phyloP scores from a whole-genome alignment of 37 sponge, comb jelly and placozoan species.

The Ephydatia muelleri region DNA sequence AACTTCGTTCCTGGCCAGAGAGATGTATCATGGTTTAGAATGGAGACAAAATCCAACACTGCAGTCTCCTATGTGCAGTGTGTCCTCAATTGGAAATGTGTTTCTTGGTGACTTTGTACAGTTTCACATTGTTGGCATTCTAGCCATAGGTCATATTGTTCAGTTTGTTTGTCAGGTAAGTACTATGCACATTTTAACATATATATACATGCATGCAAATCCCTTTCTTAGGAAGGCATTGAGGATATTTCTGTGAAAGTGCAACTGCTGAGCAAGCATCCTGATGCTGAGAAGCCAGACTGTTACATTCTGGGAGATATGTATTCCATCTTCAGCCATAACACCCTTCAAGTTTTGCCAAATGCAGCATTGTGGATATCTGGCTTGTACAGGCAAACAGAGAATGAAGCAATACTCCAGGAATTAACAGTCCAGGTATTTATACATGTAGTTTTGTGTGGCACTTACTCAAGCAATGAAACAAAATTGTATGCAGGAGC shows the following conservation, averaged over 20 bases:
- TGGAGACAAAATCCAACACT: not conserved
- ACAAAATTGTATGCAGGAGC: not conserved
- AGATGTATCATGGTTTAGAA: not conserved
- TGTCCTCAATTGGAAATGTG: not conserved
- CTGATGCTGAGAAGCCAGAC: not conserved
- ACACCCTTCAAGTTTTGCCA: not conserved
- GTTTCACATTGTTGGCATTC: not conserved
- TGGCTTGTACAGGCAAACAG: slow-evolving; percentile 1
- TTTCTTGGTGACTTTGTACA: not conserved
- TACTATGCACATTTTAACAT: not conserved
- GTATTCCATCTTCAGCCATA: not conserved
- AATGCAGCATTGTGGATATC: not conserved
- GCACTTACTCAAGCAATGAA: not conserved
- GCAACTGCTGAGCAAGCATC: not conserved
- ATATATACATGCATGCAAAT: not conserved
- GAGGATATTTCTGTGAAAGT: not conserved
- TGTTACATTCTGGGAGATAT: not conserved
- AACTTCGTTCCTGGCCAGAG: not conserved
- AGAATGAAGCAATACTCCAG: not conserved
- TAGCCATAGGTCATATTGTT: not conserved
- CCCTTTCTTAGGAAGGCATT: slow-evolving; percentile 1
- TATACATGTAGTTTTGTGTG: not conserved
- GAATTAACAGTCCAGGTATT: not conserved
- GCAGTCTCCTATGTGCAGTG: not conserved
- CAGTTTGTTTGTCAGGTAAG: not conserved